Conservation (phyloP, 2,888 invertebrate species). For the Drosophila nigricruria region DNA sequence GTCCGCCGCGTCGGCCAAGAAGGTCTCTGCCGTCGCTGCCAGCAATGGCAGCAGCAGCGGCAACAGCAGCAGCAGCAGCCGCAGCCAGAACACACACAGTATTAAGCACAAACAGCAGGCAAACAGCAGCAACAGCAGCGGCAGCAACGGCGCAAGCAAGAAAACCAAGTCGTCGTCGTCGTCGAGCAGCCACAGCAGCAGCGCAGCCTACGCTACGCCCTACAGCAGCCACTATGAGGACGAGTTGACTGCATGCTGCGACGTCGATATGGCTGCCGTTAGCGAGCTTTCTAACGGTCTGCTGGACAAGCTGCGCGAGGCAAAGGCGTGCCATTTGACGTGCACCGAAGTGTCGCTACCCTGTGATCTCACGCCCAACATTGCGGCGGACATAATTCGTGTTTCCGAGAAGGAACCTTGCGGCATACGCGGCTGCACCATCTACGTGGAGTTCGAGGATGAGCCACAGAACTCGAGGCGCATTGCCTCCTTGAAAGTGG, state of each 20-base stretch:
- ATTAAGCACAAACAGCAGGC: slow-evolving; percentile 69
- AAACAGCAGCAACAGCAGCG: slow-evolving; percentile 49
- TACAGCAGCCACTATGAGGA: slow-evolving; percentile 40
- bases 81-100: slow-evolving; percentile 57
- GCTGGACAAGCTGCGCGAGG: slow-evolving; percentile 81
- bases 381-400: slow-evolving; percentile 82
- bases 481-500: slow-evolving; percentile 81
- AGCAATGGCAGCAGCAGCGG: slow-evolving; percentile 13
- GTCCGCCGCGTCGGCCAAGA: slow-evolving; percentile 55
- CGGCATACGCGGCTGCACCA: slow-evolving; percentile 82
- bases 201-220: slow-evolving; percentile 24
- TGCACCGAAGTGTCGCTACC: slow-evolving; percentile 84
- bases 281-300: slow-evolving; percentile 70
- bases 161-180: slow-evolving; percentile 56
- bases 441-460: slow-evolving; percentile 83
- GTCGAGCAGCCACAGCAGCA: slow-evolving; percentile 42
- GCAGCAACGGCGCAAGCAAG: slow-evolving; percentile 53
- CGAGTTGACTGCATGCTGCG: slow-evolving; percentile 37
- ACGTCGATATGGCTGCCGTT: slow-evolving; percentile 62
- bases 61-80: slow-evolving; percentile 24
- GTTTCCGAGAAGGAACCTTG: slow-evolving; percentile 83
- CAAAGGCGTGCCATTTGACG: slow-evolving; percentile 81
- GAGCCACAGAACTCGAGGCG: slow-evolving; percentile 82
- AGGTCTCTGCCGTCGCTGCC: slow-evolving; percentile 45
- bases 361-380: slow-evolving; percentile 83